Percentiles rank a stretch among this genome's conserved stretches.
Evolutionary conservation across 1,140 invertebrate genomes (phyloP).

Genomic region (Diorhabda carinulata): DNA sequence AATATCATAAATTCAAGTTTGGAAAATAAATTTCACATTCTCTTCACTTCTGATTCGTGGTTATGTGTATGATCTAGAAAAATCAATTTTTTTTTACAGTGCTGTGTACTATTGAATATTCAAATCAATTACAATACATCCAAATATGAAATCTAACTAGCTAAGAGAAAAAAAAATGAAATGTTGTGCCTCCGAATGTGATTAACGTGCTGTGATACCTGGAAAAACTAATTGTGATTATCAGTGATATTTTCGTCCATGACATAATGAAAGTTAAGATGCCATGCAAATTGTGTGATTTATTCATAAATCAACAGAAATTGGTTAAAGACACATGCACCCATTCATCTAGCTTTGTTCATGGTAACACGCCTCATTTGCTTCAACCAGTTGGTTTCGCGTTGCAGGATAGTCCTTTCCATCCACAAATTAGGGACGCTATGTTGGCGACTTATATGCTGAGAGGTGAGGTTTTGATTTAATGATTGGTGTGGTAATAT

Average conservation of each 20-base stretch:
- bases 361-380: conserved; percentile 40
- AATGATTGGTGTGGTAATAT: too few species aligned
- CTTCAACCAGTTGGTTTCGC: conserved; percentile 46
- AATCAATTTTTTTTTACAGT: too few species aligned
- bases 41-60: too few species aligned
- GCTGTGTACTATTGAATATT: too few species aligned
- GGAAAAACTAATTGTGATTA: conserved; percentile 31
- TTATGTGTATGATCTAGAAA: too few species aligned
- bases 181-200: conserved; percentile 23
- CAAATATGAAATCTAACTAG: too few species aligned
- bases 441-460: conserved; percentile 56
- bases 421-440: conserved; percentile 54
- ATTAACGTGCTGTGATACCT: conserved; percentile 32
- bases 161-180: too few species aligned
- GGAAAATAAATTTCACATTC: too few species aligned
- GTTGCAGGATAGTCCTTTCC: conserved; percentile 44
- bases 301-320: conserved; percentile 43
- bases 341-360: conserved; percentile 46
- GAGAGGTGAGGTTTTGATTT: conserved; percentile 48
- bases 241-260: conserved; percentile 27
- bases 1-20: too few species aligned
- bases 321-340: conserved; percentile 47
- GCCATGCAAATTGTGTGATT: conserved; percentile 52
- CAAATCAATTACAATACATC: too few species aligned
- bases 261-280: conserved; percentile 48